Conservation (phyloP, 2,888 invertebrate genomes). For the Endomychus coccineus region DNA sequence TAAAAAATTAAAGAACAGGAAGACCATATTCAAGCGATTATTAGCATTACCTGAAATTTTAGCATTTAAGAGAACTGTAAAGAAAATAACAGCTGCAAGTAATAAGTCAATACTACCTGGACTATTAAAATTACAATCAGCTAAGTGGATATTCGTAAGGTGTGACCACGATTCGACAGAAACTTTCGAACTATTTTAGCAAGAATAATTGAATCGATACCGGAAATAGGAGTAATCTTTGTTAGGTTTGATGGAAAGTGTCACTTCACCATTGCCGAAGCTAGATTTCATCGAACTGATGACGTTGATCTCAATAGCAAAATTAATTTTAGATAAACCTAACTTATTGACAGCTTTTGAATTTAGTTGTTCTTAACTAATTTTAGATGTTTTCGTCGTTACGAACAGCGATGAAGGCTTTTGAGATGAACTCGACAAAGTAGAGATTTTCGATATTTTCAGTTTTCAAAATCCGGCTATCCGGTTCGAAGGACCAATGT, state of each 20-base stretch:
- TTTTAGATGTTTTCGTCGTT: no score
- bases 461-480: no score
- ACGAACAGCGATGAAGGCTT: no score
- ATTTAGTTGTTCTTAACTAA: no score
- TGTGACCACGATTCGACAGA: conserved; percentile 1
- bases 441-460: no score
- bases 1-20: no score
- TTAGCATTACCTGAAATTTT: not conserved
- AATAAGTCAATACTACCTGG: conserved; percentile 3
- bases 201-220: conserved; percentile 1
- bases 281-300: no score
- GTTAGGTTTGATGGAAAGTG: not conserved
- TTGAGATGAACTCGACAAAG: no score
- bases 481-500: no score
- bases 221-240: not conserved
- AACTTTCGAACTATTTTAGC: not conserved
- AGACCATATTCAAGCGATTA: not conserved
- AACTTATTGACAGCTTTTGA: no score
- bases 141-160: conserved; percentile 1
- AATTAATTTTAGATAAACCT: not conserved
- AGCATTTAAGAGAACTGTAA: not conserved
- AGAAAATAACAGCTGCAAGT: conserved; percentile 1
- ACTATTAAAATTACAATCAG: not conserved
- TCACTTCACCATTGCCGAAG: no score
- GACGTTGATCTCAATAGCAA: no score